phyloP scores from a whole-genome alignment of 92 coral and sea anemone genomes.

The Chrysogorgia sp. region DNA sequence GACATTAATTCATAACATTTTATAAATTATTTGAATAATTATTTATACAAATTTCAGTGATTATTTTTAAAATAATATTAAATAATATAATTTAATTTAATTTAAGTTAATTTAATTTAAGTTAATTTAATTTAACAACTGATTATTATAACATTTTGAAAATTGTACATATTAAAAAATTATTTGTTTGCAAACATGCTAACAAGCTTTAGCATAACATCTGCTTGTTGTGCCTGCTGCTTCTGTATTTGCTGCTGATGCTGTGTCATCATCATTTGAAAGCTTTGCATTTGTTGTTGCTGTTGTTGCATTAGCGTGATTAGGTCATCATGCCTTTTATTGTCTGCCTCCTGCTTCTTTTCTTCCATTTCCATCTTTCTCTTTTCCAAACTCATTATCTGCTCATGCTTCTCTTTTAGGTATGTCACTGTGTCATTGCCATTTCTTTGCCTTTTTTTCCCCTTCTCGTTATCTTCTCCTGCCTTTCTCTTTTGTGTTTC shows the following conservation, averaged over 20 bases:
- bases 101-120: too few relatives aligned
- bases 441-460: constrained; percentile 39
- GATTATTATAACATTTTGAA: neutral
- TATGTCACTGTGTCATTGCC: constrained; percentile 34
- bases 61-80: too few relatives aligned
- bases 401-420: constrained; percentile 52
- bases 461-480: neutral
- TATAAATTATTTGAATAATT: too few relatives aligned
- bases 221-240: constrained; percentile 26
- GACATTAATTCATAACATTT: neutral
- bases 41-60: too few relatives aligned
- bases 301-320: constrained; percentile 46
- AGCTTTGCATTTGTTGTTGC: constrained; percentile 41
- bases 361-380: constrained; percentile 28
- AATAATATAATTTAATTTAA: neutral
- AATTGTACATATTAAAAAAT: neutral
- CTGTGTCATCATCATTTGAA: constrained; percentile 29
- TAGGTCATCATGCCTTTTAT: constrained; percentile 34
- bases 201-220: constrained; percentile 7
- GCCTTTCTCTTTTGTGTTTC: constrained; percentile 46
- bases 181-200: constrained; percentile 17
- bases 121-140: neutral
- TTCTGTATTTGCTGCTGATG: constrained; percentile 16
- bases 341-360: constrained; percentile 46
- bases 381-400: constrained; percentile 34